Evolutionary conservation across 2,888 invertebrate species (phyloP).

Genomic region (Deilephila elpenor): DNA sequence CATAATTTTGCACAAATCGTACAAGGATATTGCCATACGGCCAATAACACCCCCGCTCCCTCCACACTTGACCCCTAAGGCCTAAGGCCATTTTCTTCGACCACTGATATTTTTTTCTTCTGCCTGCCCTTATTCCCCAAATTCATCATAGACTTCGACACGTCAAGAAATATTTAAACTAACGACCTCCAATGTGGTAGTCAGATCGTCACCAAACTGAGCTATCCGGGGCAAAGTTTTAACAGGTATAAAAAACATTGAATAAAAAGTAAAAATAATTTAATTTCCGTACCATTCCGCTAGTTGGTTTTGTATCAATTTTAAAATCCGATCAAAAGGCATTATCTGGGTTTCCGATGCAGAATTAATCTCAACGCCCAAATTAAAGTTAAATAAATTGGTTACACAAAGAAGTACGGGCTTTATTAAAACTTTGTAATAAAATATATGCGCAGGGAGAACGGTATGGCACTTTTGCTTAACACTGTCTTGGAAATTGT

Average conservation of each 20-base stretch:
- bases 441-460: neutral
- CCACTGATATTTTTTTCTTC: too few relatives aligned
- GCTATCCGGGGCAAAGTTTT: neutral
- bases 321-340: constrained; percentile 42
- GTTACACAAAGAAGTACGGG: constrained; percentile 19
- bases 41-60: too few relatives aligned
- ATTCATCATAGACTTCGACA: too few relatives aligned
- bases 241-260: neutral
- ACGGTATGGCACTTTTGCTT: neutral
- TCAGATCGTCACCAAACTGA: neutral
- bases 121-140: too few relatives aligned
- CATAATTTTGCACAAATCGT: too few relatives aligned
- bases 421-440: neutral
- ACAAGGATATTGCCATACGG: too few relatives aligned
- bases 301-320: constrained; percentile 39
- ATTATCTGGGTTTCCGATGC: constrained; percentile 37
- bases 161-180: too few relatives aligned
- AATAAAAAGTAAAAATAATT: neutral
- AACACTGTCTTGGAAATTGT: too few relatives aligned
- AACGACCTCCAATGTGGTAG: too few relatives aligned
- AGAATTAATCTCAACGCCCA: constrained; percentile 36
- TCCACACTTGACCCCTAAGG: too few relatives aligned
- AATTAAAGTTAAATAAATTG: constrained; percentile 36
- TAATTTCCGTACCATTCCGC: neutral
- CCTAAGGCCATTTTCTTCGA: too few relatives aligned